These are phyloP conservation scores for Acrobasis consociella DNA, from an alignment of 2,888 invertebrate species.

Conservation along the genomic window DNA sequence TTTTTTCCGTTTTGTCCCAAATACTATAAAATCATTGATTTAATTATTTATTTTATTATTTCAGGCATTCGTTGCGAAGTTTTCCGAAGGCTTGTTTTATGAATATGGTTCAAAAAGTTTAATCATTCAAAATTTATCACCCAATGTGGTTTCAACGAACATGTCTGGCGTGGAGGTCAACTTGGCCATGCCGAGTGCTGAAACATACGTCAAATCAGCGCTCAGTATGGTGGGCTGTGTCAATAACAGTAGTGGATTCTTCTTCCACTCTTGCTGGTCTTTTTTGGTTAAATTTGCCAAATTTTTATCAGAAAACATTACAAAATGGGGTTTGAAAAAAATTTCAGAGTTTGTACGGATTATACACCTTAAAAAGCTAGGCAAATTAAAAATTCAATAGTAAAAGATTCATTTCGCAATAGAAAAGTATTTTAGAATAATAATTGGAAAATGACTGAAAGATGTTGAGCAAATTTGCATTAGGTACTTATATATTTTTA, in stretches of 20 bases:
- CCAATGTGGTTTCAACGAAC: constrained; percentile 95
- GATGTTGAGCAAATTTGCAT: too few relatives aligned
- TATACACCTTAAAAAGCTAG: not conserved
- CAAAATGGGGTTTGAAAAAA: not conserved
- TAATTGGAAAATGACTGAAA: too few relatives aligned
- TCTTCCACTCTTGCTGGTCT: constrained; percentile 83
- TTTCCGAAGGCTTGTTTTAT: constrained; percentile 88
- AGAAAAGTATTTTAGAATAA: too few relatives aligned
- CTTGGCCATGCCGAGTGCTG: constrained; percentile 89
- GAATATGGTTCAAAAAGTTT: constrained; percentile 90
- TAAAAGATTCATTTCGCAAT: too few relatives aligned
- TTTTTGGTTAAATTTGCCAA: constrained; percentile 42
- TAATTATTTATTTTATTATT: constrained; percentile 31
- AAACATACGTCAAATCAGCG: constrained; percentile 87
- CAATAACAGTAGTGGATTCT: constrained; percentile 88
- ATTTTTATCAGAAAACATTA: constrained; percentile 47
- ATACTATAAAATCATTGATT: too few relatives aligned
- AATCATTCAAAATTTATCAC: constrained; percentile 90
- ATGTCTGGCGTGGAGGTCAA: constrained; percentile 91
- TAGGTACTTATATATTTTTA: too few relatives aligned
- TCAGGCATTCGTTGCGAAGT: constrained; percentile 91
- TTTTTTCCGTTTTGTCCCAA: too few relatives aligned
- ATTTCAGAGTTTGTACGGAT: not conserved
- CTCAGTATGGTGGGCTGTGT: constrained; percentile 87
- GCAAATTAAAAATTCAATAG: not conserved